Conservation (phyloP, 2,888 invertebrate species). For the Lasioglossum malachurum region DNA sequence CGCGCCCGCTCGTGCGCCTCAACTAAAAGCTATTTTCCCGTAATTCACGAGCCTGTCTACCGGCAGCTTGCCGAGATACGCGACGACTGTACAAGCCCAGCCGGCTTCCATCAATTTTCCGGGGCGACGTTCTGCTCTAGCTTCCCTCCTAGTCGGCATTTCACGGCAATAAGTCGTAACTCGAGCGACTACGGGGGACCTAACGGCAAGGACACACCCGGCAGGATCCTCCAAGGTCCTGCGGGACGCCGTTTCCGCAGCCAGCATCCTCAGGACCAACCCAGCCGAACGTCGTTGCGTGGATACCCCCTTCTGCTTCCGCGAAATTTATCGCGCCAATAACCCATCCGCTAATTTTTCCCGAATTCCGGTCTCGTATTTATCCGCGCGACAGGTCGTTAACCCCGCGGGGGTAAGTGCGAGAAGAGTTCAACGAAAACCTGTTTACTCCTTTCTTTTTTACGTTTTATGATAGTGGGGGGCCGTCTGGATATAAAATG, state of each 20-base stretch:
- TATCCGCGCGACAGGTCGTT: too few species aligned
- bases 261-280: background rate
- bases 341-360: slow-evolving; percentile 4
- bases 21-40: slow-evolving; percentile 81
- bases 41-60: slow-evolving; percentile 75
- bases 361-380: background rate
- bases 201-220: background rate
- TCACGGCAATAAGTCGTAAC: slow-evolving; percentile 59
- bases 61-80: slow-evolving; percentile 50
- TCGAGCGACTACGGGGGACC: slow-evolving; percentile 26
- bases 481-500: too few species aligned
- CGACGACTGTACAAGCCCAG: slow-evolving; percentile 53
- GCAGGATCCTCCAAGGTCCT: background rate
- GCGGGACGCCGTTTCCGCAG: background rate
- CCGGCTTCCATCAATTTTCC: slow-evolving; percentile 70
- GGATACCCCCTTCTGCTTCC: background rate
- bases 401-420: too few species aligned
- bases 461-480: too few species aligned
- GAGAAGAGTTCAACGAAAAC: too few species aligned
- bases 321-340: slow-evolving; percentile 2
- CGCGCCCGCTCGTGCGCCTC: slow-evolving; percentile 46
- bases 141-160: slow-evolving; percentile 14
- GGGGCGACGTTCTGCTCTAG: slow-evolving; percentile 34
- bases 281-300: background rate
- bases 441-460: too few species aligned